A percentile compares a stretch with the other conserved stretches of the same genome.
Evolutionary conservation across 2,113 vertebrate genomes (phyloP).

Genomic region (Piaya cayana): DNA sequence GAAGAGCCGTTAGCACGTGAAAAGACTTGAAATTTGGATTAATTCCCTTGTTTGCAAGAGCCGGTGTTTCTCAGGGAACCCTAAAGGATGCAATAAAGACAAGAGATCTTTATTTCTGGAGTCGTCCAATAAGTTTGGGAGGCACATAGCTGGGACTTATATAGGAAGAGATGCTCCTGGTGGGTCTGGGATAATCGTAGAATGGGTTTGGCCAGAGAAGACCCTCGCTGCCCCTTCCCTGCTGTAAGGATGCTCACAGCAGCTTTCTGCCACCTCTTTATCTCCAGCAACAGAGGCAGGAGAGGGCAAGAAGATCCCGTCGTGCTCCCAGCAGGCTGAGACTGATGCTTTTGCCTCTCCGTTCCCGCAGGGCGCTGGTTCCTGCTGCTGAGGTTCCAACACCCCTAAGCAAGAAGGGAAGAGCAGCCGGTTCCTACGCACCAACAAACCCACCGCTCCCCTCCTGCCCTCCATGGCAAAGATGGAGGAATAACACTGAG

Average conservation of each 20-base stretch:
- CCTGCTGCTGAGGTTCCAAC: rapidly evolving
- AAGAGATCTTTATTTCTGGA: background rate
- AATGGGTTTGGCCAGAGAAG: no score
- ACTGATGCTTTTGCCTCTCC: background rate
- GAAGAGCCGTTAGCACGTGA: background rate
- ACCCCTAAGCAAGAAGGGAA: background rate
- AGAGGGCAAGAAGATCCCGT: background rate
- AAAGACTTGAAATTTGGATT: background rate
- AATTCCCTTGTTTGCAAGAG: background rate
- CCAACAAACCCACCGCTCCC: background rate
- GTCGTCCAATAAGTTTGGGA: background rate
- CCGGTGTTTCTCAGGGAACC: background rate
- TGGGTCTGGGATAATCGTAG: background rate
- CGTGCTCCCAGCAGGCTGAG: background rate
- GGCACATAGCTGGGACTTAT: background rate
- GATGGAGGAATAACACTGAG: background rate
- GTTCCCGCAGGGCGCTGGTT: background rate
- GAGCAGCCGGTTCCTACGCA: background rate
- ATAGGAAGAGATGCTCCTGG: background rate
- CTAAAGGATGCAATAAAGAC: background rate
- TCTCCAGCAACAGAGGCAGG: background rate
- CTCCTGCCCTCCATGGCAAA: background rate
- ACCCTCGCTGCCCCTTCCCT: background rate
- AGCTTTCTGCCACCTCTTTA: background rate
- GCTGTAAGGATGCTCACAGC: background rate